phyloP scores from a whole-genome alignment of 2,113 vertebrate genomes.

The Paracanthobrama guichenoti region DNA sequence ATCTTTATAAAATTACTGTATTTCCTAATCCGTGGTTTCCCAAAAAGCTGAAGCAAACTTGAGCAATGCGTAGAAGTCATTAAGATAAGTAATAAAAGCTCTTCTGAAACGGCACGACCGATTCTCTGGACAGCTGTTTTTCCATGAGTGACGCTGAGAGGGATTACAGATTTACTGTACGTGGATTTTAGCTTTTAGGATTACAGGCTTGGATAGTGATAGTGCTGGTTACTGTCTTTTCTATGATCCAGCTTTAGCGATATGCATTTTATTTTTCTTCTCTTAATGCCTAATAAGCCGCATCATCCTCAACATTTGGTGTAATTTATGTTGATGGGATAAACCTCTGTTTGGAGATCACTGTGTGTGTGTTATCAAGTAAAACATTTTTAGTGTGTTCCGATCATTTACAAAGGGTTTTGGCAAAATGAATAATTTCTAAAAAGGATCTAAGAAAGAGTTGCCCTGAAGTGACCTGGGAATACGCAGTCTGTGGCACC shows the following conservation, averaged over 20 bases:
- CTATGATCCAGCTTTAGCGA: slow-evolving; percentile 73
- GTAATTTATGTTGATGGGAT: neutral
- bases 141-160: slow-evolving; percentile 67
- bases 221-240: slow-evolving; percentile 72
- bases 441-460: neutral
- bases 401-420: neutral
- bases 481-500: slow-evolving; percentile 65
- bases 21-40: no score
- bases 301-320: slow-evolving; percentile 1
- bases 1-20: neutral
- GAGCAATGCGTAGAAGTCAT: neutral
- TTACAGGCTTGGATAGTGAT: slow-evolving; percentile 74
- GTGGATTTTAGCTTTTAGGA: slow-evolving; percentile 77
- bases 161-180: slow-evolving; percentile 75
- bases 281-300: slow-evolving; percentile 24
- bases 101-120: slow-evolving; percentile 48
- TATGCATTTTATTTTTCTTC: slow-evolving; percentile 59
- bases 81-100: neutral
- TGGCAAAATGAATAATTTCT: neutral
- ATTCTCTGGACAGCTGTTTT: slow-evolving; percentile 69
- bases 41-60: neutral
- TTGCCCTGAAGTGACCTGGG: slow-evolving; percentile 61
- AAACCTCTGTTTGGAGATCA: neutral
- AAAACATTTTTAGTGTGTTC: neutral
- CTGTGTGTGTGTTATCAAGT: neutral